These are phyloP conservation scores for Muntiacus reevesi DNA, from an alignment of 2,113 vertebrate genomes.

Conservation along the genomic window DNA sequence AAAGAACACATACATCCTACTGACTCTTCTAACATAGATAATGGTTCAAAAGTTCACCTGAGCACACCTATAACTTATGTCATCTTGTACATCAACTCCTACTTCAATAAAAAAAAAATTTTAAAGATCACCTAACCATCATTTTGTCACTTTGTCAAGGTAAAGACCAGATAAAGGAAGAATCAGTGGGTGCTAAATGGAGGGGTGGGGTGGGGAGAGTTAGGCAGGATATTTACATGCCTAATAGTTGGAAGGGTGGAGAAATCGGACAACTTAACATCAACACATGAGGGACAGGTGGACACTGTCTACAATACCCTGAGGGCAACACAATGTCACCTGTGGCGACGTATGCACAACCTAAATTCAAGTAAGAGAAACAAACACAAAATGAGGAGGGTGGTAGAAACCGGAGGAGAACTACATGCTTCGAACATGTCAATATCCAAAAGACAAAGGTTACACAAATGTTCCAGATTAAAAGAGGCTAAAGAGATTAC, in stretches of 20 bases:
- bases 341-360: neutral
- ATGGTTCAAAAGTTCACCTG: neutral
- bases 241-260: neutral
- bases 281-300: neutral
- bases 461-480: neutral
- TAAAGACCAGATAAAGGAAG: neutral
- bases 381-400: neutral
- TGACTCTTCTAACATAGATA: neutral
- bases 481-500: neutral
- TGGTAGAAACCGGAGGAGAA: neutral
- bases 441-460: neutral
- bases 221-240: neutral
- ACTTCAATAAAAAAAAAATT: neutral
- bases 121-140: neutral
- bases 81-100: neutral
- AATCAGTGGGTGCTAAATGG: neutral
- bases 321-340: neutral
- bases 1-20: neutral
- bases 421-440: neutral
- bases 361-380: neutral
- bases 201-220: fast-evolving
- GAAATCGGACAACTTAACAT: neutral
- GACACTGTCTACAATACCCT: neutral
- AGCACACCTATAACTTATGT: neutral
- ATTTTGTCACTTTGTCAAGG: neutral